phyloP scores from a whole-genome alignment of 92 coral and sea anemone species.

The Zoanthus solanderi region DNA sequence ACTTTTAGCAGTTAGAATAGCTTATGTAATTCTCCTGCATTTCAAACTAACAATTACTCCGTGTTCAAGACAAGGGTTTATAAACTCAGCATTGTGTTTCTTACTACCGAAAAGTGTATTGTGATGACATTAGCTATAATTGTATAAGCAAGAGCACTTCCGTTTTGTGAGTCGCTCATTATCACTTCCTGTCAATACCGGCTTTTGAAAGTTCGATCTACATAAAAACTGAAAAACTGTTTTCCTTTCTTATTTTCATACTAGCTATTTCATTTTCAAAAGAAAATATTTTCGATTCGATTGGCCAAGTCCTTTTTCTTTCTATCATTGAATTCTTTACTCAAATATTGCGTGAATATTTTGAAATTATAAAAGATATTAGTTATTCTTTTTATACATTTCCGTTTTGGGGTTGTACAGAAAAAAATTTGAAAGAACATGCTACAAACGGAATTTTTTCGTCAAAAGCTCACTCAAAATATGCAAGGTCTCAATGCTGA shows the following conservation, averaged over 20 bases:
- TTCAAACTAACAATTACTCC: too few relatives aligned
- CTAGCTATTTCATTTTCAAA: neutral
- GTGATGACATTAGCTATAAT: neutral
- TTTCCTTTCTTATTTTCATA: neutral
- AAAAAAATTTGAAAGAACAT: too few relatives aligned
- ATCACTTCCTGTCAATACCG: neutral
- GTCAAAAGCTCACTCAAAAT: too few relatives aligned
- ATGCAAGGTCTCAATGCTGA: neutral
- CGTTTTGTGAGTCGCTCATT: neutral
- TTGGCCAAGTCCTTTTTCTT: neutral
- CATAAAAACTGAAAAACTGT: neutral
- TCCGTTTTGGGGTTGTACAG: too few relatives aligned
- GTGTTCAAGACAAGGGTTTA: neutral
- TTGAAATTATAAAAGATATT: too few relatives aligned
- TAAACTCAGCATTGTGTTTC: neutral
- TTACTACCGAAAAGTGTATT: neutral
- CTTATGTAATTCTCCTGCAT: too few relatives aligned
- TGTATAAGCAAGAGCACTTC: slow-evolving; percentile 8
- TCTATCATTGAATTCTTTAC: too few relatives aligned
- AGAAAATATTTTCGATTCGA: neutral
- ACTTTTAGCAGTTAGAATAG: neutral
- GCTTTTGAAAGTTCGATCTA: neutral
- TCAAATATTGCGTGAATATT: too few relatives aligned
- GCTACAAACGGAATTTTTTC: too few relatives aligned
- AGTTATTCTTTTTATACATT: too few relatives aligned